A percentile compares a stretch with the other conserved stretches of the same genome.
Evolutionary conservation across 2,113 vertebrate species (phyloP).

Genomic region (Bambusicola thoracicus): DNA sequence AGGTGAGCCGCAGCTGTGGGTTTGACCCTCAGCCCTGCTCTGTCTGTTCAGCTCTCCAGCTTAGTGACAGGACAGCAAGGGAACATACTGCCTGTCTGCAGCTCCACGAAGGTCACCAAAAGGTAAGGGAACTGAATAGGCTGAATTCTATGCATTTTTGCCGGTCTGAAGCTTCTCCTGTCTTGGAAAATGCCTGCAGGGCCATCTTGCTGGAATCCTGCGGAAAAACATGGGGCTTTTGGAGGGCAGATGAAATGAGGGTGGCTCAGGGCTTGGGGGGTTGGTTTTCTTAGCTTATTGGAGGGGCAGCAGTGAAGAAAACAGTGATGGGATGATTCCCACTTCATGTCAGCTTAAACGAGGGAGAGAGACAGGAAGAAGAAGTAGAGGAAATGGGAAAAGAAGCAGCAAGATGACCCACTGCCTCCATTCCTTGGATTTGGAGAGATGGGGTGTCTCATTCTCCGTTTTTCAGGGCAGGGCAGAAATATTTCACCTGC

Average conservation of each 20-base stretch:
- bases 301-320: neutral
- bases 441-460: neutral
- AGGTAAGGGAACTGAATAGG: slow-evolving; percentile 47
- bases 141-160: slow-evolving; percentile 69
- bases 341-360: neutral
- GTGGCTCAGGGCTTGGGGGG: neutral
- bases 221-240: slow-evolving; percentile 20
- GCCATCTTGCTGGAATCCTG: slow-evolving; percentile 24
- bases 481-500: neutral
- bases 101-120: slow-evolving; percentile 40
- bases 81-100: neutral
- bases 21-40: neutral
- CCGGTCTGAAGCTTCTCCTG: slow-evolving; percentile 57
- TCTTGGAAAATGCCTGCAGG: slow-evolving; percentile 60
- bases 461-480: neutral
- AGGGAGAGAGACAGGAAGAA: neutral
- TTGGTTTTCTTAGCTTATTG: slow-evolving; percentile 17
- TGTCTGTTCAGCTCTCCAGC: neutral
- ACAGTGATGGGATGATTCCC: neutral
- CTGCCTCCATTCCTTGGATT: neutral
- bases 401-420: neutral
- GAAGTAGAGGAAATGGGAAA: neutral
- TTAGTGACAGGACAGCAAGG: neutral
- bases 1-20: neutral
- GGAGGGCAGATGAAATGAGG: slow-evolving; percentile 23